Evolutionary conservation across 2,797 vertebrate species (phyloP).

Genomic region (Gymnothorax reevesii): DNA sequence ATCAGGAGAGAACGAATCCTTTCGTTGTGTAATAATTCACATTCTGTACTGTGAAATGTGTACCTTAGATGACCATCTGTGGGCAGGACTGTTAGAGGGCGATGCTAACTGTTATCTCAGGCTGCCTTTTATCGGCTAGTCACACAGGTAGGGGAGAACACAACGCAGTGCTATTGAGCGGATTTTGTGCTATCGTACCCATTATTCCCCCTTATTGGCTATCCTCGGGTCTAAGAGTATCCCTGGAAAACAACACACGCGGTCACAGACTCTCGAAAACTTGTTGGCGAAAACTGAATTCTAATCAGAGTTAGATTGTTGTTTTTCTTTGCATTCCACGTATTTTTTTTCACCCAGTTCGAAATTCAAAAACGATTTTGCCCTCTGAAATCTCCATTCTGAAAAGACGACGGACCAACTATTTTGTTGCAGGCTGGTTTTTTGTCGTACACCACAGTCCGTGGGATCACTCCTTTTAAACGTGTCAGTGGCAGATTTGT

Average conservation of each 20-base stretch:
- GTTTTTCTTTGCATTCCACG: neutral
- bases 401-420: too few relatives aligned
- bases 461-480: too few relatives aligned
- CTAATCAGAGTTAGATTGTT: neutral
- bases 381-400: too few relatives aligned
- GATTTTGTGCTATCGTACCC: neutral
- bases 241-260: neutral
- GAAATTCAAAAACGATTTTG: too few relatives aligned
- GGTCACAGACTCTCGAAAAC: neutral
- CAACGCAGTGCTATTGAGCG: neutral
- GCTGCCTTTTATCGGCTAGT: neutral
- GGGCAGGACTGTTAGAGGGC: neutral
- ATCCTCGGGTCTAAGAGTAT: neutral
- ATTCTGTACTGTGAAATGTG: neutral
- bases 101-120: neutral
- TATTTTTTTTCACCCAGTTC: too few relatives aligned
- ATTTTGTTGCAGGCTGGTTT: too few relatives aligned
- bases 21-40: too few relatives aligned
- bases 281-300: neutral
- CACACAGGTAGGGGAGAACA: neutral
- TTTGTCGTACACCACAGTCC: too few relatives aligned
- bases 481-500: too few relatives aligned
- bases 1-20: too few relatives aligned
- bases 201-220: neutral
- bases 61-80: neutral